These are phyloP conservation scores for Babyrousa celebensis DNA, from an alignment of 2,797 vertebrate genomes.

Conservation along the genomic window DNA sequence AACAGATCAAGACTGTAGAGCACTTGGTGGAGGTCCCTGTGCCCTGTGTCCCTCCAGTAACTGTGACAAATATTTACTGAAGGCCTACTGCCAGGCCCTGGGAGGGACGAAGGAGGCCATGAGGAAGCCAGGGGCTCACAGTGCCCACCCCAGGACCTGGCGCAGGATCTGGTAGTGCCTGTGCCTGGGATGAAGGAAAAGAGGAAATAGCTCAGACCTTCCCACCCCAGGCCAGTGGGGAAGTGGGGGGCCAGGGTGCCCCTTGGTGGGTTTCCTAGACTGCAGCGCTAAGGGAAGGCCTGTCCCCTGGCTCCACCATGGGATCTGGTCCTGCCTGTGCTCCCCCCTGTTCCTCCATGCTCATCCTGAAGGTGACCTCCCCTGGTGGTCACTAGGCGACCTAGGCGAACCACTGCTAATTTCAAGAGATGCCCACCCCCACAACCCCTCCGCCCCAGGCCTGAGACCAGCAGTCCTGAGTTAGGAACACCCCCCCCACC, in stretches of 20 bases:
- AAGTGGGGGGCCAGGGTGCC: background rate
- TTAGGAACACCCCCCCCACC: fast-evolving
- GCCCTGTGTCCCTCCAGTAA: background rate
- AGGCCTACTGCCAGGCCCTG: background rate
- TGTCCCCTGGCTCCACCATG: background rate
- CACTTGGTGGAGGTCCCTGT: fast-evolving
- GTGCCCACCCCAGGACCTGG: background rate
- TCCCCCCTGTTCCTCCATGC: fast-evolving
- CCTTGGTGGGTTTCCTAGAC: background rate
- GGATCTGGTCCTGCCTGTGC: background rate
- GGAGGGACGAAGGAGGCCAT: fast-evolving
- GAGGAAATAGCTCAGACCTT: background rate
- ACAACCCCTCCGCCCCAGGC: background rate
- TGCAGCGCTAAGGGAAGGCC: background rate
- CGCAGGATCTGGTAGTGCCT: background rate
- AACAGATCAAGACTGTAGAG: background rate
- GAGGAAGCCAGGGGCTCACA: background rate
- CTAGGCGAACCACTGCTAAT: background rate
- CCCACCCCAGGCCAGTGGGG: background rate
- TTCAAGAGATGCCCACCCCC: background rate
- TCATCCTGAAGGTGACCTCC: background rate
- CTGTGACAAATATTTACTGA: background rate
- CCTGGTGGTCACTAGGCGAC: background rate
- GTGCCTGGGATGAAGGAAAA: background rate
- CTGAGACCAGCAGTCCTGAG: background rate